Percentiles rank a stretch among this genome's conserved stretches.
Conservation (phyloP, 1,140 invertebrate genomes). For the Pogonus chalceus region DNA sequence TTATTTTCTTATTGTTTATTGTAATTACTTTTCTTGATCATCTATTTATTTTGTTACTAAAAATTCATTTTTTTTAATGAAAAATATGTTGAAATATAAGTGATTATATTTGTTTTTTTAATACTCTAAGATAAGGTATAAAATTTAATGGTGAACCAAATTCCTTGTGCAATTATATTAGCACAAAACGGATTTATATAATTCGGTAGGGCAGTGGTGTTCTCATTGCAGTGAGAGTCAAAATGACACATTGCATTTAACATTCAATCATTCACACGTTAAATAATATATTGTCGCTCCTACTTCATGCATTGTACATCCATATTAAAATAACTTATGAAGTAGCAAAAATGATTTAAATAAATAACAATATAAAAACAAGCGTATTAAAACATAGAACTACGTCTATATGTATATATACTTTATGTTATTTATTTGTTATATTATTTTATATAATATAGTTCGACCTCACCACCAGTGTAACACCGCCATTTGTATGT, state of each 20-base stretch:
- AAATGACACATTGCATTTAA: background rate
- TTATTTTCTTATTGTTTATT: too few species aligned
- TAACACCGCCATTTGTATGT: slow-evolving; percentile 31
- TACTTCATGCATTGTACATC: slow-evolving; percentile 6
- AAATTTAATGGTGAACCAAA: background rate
- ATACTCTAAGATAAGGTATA: too few species aligned
- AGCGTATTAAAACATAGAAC: slow-evolving; percentile 6
- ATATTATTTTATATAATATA: background rate
- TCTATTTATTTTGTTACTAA: too few species aligned
- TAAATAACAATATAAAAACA: slow-evolving; percentile 3
- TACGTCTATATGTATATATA: background rate
- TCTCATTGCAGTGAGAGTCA: slow-evolving; percentile 1
- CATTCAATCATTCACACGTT: background rate
- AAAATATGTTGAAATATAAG: too few species aligned
- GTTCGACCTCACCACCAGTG: slow-evolving; percentile 28
- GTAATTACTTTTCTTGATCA: too few species aligned
- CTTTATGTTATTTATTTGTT: slow-evolving; percentile 3
- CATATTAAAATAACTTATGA: background rate
- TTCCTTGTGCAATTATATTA: background rate
- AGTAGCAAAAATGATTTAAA: background rate
- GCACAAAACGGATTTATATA: background rate
- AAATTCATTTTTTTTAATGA: too few species aligned
- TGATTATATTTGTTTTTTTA: too few species aligned
- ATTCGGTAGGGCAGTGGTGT: slow-evolving; percentile 6
- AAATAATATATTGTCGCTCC: background rate